Conservation (phyloP, 92 coral and sea anemone genomes). For the Montipora capitata region DNA sequence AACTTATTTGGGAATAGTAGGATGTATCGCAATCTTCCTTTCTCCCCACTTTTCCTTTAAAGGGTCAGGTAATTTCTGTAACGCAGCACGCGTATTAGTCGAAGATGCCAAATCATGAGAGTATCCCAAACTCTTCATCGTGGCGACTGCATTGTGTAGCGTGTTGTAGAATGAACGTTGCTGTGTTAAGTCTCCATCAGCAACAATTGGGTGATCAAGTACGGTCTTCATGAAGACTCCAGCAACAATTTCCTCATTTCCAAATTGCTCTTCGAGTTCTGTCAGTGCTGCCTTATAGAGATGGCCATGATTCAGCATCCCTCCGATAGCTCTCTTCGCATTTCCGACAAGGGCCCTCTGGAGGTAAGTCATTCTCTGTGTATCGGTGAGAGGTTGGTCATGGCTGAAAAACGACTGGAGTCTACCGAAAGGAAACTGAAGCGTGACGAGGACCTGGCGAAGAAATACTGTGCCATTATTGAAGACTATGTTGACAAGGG, state of each 20-base stretch:
- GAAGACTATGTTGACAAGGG: no score
- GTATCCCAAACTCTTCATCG: constrained; percentile 59
- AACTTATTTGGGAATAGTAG: constrained; percentile 21
- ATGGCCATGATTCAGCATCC: no score
- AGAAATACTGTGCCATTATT: no score
- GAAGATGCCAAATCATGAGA: constrained; percentile 52
- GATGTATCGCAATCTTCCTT: constrained; percentile 50
- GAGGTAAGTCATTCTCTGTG: constrained; percentile 64
- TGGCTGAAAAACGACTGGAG: no score
- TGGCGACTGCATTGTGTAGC: constrained; percentile 59
- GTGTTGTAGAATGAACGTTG: constrained; percentile 50
- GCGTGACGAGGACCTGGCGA: no score
- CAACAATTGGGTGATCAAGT: constrained; percentile 47
- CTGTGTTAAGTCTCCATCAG: constrained; percentile 41
- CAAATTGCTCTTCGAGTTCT: constrained; percentile 60
- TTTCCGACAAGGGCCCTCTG: constrained; percentile 59
- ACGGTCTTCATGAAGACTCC: constrained; percentile 43
- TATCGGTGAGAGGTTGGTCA: constrained; percentile 67
- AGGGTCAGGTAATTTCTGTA: neutral
- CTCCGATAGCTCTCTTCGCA: constrained; percentile 33
- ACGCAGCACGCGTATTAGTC: constrained; percentile 54
- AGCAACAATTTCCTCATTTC: constrained; percentile 50
- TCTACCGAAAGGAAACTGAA: no score
- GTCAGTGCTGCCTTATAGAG: no score
- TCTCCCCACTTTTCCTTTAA: constrained; percentile 59